Evolutionary conservation across 2,888 invertebrate species (phyloP).

Genomic region (Limnephilus marmoratus): DNA sequence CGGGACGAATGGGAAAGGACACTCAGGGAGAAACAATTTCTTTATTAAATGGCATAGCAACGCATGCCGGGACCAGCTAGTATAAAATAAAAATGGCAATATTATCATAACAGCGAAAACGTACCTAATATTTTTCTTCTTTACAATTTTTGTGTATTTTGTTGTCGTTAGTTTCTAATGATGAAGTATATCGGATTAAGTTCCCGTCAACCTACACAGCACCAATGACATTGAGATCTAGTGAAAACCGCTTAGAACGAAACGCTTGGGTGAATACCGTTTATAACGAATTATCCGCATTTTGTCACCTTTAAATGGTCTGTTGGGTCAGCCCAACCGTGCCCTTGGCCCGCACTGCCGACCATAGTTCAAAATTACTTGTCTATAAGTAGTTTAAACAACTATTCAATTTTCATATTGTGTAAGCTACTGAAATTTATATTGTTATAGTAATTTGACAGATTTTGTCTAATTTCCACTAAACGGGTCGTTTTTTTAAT

Average conservation of each 20-base stretch:
- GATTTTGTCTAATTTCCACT: not conserved
- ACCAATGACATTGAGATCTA: not conserved
- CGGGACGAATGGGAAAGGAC: too few relatives aligned
- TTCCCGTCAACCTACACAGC: not conserved
- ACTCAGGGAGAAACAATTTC: too few relatives aligned
- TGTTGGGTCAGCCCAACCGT: not conserved
- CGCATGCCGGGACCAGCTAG: too few relatives aligned
- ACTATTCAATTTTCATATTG: not conserved
- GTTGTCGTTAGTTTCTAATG: not conserved
- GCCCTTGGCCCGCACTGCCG: not conserved
- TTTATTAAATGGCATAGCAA: too few relatives aligned
- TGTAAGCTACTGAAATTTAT: not conserved
- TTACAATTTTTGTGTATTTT: not conserved
- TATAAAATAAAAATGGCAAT: too few relatives aligned
- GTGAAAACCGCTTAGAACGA: not conserved
- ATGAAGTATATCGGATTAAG: not conserved
- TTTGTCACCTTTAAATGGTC: not conserved
- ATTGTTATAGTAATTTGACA: not conserved
- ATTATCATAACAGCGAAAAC: too few relatives aligned
- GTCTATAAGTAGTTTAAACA: not conserved
- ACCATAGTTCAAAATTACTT: not conserved
- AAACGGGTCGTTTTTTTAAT: not conserved
- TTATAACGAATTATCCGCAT: not conserved
- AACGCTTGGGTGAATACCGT: not conserved
- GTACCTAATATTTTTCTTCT: too few relatives aligned